A percentile compares a stretch with the other conserved stretches of the same genome.
Conservation (phyloP, 2,888 invertebrate genomes). For the Leucania comma region DNA sequence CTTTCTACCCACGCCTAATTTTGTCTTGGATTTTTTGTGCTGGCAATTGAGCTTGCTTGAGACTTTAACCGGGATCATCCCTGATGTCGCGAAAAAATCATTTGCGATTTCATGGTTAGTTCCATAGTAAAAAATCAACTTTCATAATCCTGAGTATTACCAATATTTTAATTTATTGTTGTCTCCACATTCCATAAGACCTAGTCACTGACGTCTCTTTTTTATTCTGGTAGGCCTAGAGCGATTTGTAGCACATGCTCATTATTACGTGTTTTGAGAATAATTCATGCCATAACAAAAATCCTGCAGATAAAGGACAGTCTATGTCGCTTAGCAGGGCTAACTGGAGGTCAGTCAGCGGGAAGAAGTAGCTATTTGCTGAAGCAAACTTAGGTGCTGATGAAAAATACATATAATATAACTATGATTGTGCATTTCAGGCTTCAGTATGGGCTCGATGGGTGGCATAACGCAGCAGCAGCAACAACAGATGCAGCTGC, state of each 20-base stretch:
- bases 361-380: too few species aligned
- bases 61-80: not conserved
- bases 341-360: too few species aligned
- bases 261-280: not conserved
- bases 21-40: not conserved
- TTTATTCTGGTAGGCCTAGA: not conserved
- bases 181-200: too few species aligned
- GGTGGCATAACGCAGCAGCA: slow-evolving; percentile 85
- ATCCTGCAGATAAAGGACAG: too few species aligned
- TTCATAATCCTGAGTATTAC: too few species aligned
- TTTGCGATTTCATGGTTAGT: too few species aligned
- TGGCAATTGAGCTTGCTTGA: not conserved
- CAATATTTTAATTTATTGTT: too few species aligned
- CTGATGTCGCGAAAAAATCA: too few species aligned
- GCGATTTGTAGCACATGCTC: not conserved
- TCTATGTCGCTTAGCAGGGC: not conserved
- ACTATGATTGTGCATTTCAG: slow-evolving; percentile 59
- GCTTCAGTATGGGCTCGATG: slow-evolving; percentile 82
- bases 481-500: slow-evolving; percentile 91
- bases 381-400: not conserved
- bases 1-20: not conserved
- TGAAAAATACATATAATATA: not conserved
- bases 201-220: not conserved
- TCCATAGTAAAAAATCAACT: too few species aligned
- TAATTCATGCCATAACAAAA: not conserved